Evolutionary conservation across 30 jellyfish, hydroid and myxozoan species (phyloP).

Genomic region (Pelagia noctiluca): DNA sequence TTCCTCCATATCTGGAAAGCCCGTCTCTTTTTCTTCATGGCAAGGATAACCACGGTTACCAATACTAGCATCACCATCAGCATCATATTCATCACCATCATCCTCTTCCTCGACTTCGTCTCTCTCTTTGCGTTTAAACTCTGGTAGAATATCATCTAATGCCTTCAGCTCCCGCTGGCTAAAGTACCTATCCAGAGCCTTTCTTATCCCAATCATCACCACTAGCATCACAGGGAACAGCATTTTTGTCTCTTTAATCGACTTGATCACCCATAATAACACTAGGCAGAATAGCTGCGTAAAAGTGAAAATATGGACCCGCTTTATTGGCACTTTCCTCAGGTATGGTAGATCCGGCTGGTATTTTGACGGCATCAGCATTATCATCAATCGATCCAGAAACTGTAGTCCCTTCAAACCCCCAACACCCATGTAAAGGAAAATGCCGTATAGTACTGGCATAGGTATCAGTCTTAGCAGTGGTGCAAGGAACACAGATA

Average conservation of each 20-base stretch:
- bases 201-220: conserved; percentile 59
- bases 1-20: no score
- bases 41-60: no score
- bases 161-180: conserved; percentile 50
- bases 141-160: conserved; percentile 75
- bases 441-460: conserved; percentile 71
- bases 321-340: conserved; percentile 82
- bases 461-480: conserved; percentile 56
- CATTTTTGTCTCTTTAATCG: conserved; percentile 73
- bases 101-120: conserved; percentile 73
- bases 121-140: conserved; percentile 73
- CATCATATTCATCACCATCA: no score
- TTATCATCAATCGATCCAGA: conserved; percentile 72
- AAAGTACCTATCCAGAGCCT: conserved; percentile 68
- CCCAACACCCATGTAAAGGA: conserved; percentile 72
- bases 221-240: conserved; percentile 72
- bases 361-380: conserved; percentile 68
- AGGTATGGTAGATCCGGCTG: conserved; percentile 89
- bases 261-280: conserved; percentile 68
- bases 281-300: conserved; percentile 75
- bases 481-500: conserved; percentile 72
- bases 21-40: no score
- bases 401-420: conserved; percentile 78
- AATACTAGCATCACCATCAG: no score
- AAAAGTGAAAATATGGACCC: conserved; percentile 84